Evolutionary conservation across 1,140 invertebrate species (phyloP).

Genomic region (Listronotus oregonensis): DNA sequence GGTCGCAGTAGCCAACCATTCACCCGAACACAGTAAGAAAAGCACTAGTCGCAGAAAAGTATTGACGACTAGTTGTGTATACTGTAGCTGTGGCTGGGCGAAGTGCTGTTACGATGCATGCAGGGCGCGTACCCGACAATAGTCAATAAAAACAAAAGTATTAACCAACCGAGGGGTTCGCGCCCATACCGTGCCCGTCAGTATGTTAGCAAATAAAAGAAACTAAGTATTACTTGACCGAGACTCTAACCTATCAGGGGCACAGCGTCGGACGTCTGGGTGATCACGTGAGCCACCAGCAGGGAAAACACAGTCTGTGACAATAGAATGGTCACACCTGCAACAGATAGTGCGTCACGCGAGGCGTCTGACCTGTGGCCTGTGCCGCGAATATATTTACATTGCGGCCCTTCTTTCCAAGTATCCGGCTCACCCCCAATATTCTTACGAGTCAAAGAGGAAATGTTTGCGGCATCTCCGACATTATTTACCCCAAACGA

Average conservation of each 20-base stretch:
- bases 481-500: background rate
- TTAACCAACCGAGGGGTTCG: background rate
- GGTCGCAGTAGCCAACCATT: slow-evolving; percentile 48
- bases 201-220: slow-evolving; percentile 47
- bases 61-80: slow-evolving; percentile 44
- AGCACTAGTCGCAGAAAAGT: slow-evolving; percentile 30
- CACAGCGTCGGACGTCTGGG: slow-evolving; percentile 96
- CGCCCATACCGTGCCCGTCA: slow-evolving; percentile 37
- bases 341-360: slow-evolving; percentile 64
- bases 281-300: slow-evolving; percentile 95
- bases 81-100: slow-evolving; percentile 49
- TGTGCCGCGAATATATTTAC: slow-evolving; percentile 39
- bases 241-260: slow-evolving; percentile 88
- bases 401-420: slow-evolving; percentile 54
- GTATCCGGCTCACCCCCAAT: slow-evolving; percentile 54
- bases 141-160: slow-evolving; percentile 5
- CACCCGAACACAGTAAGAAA: slow-evolving; percentile 47
- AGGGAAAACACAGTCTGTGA: slow-evolving; percentile 99
- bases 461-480: slow-evolving; percentile 51
- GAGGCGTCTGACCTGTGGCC: slow-evolving; percentile 52
- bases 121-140: slow-evolving; percentile 38
- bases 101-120: slow-evolving; percentile 53
- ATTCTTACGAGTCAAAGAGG: slow-evolving; percentile 51
- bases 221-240: slow-evolving; percentile 42
- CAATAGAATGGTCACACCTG: slow-evolving; percentile 99